Percentiles rank a stretch among this genome's conserved stretches.
phyloP scores from a whole-genome alignment of 2,113 vertebrate species.

The Osmerus eperlanus region DNA sequence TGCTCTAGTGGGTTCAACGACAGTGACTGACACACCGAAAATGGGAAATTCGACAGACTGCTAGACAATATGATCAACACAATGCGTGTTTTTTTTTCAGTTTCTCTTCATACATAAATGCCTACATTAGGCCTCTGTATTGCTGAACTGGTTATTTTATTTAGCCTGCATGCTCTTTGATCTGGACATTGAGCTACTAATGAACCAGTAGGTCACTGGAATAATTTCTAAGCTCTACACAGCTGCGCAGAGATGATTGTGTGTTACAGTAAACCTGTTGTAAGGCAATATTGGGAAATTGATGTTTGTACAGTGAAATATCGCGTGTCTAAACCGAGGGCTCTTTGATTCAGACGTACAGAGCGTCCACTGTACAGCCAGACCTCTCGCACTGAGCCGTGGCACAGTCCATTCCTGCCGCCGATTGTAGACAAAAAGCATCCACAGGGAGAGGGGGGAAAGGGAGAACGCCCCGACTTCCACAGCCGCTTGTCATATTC shows the following conservation, averaged over 20 bases:
- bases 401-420: conserved; percentile 16
- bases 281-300: conserved; percentile 9
- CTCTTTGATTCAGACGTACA: conserved; percentile 32
- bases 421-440: conserved; percentile 42
- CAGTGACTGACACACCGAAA: too few relatives aligned
- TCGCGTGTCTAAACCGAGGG: conserved; percentile 17
- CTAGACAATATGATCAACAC: too few relatives aligned
- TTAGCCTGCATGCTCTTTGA: background rate
- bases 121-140: too few relatives aligned
- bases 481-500: too few relatives aligned
- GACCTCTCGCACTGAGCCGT: background rate
- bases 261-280: conserved; percentile 34
- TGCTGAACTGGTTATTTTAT: background rate
- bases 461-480: too few relatives aligned
- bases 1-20: too few relatives aligned
- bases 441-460: background rate
- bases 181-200: background rate
- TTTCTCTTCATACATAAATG: too few relatives aligned
- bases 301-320: conserved; percentile 16
- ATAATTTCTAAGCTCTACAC: background rate
- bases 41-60: too few relatives aligned
- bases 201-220: background rate
- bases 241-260: background rate
- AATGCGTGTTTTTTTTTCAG: too few relatives aligned
- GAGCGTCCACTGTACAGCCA: conserved; percentile 12